Conservation (phyloP, 2,113 vertebrate species). For the Pithys albifrons region DNA sequence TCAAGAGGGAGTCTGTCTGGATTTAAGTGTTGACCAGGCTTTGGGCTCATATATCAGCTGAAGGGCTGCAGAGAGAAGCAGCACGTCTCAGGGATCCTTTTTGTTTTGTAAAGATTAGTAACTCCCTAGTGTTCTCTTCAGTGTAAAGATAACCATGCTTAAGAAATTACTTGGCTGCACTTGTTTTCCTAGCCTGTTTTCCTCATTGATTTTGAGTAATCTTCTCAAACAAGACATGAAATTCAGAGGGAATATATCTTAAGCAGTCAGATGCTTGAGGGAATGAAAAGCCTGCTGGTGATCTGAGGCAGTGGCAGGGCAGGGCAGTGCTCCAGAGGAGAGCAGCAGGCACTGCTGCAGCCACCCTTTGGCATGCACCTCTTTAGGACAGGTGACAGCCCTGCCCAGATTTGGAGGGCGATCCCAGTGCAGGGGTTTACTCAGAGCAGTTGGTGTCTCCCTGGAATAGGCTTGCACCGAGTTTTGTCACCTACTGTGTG, state of each 20-base stretch:
- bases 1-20: constrained; percentile 16
- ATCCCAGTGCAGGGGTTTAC: not conserved
- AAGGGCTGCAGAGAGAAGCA: constrained; percentile 16
- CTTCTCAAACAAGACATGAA: constrained; percentile 52
- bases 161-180: constrained; percentile 57
- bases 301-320: not conserved
- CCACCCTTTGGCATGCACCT: rapidly evolving
- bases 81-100: not conserved
- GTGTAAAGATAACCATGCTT: not conserved
- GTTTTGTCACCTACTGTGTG: not conserved
- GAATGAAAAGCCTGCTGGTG: not conserved
- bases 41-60: constrained; percentile 17
- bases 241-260: constrained; percentile 23
- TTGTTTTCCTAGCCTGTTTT: constrained; percentile 45
- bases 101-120: constrained; percentile 52
- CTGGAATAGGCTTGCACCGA: not conserved
- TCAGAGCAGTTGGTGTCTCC: rapidly evolving
- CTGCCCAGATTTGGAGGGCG: not conserved
- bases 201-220: constrained; percentile 49
- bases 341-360: rapidly evolving
- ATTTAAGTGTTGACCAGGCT: constrained; percentile 15
- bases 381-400: not conserved
- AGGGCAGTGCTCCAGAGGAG: not conserved
- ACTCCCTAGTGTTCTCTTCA: constrained; percentile 22
- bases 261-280: not conserved